Evolutionary conservation across 2,797 vertebrate species (phyloP).

Genomic region (Sebastolobus alascanus): DNA sequence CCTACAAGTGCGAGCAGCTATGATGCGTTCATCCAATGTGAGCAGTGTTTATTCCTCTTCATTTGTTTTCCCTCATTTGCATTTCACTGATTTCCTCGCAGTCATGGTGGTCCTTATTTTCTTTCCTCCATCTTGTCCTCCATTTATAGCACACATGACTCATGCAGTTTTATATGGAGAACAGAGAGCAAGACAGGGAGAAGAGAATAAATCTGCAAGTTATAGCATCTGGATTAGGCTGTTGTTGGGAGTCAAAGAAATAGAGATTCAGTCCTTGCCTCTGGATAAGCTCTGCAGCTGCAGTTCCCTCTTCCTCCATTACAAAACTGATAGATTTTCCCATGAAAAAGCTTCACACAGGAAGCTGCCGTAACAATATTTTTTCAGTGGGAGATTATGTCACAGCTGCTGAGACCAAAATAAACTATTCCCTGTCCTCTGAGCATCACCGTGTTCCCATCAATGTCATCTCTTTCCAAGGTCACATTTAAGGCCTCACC

Average conservation of each 20-base stretch:
- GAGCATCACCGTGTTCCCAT: constrained; percentile 45
- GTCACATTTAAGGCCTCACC: constrained; percentile 78
- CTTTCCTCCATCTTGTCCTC: constrained; percentile 79
- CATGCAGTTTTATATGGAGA: constrained; percentile 70
- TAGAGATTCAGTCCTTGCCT: constrained; percentile 17
- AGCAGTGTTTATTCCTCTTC: constrained; percentile 20
- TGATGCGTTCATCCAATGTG: constrained; percentile 29
- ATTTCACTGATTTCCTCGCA: constrained; percentile 43
- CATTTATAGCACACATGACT: constrained; percentile 78
- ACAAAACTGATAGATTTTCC: constrained; percentile 44
- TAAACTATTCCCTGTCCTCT: constrained; percentile 57
- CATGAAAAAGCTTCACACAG: constrained; percentile 45
- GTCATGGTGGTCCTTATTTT: constrained; percentile 38
- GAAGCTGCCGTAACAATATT: constrained; percentile 52
- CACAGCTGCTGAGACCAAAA: constrained; percentile 62
- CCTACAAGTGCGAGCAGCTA: constrained; percentile 27
- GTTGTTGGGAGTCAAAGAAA: constrained; percentile 19
- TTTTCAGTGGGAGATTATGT: constrained; percentile 41
- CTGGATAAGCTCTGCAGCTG: constrained; percentile 41
- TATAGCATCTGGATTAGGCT: constrained; percentile 27
- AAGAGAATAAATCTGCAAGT: constrained; percentile 26
- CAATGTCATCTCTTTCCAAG: constrained; percentile 82
- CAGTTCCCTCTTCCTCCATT: constrained; percentile 28
- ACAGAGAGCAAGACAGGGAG: constrained; percentile 18
- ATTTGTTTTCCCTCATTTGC: constrained; percentile 34